phyloP scores from a whole-genome alignment of 37 sponge, comb jelly and placozoan species.

The Eunapius fragilis region DNA sequence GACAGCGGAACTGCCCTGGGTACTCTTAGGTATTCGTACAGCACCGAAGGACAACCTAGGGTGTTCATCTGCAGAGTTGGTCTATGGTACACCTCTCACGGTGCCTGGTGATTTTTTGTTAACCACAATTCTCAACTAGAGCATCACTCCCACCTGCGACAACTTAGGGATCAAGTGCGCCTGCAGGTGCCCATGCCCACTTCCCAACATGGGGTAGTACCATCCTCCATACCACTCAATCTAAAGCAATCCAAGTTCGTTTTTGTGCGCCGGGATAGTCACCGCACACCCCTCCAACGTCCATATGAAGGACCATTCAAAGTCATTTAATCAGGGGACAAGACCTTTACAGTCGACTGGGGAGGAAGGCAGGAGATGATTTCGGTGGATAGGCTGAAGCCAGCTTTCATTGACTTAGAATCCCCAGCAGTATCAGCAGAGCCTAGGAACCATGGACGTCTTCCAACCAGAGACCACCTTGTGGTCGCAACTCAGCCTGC shows the following conservation, averaged over 20 bases:
- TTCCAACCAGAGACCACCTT: background rate
- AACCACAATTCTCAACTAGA: no score
- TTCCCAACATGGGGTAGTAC: constrained; percentile 1
- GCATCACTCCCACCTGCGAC: background rate
- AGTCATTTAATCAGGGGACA: background rate
- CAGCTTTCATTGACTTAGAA: constrained; percentile 8
- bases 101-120: background rate
- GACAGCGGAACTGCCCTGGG: constrained; percentile 34
- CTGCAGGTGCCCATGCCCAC: constrained; percentile 7
- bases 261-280: constrained; percentile 28
- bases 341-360: constrained; percentile 3
- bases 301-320: constrained; percentile 29
- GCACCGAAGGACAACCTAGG: no score
- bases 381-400: constrained; percentile 31
- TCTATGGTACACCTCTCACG: no score
- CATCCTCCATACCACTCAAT: constrained; percentile 5
- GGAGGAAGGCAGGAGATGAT: constrained; percentile 3
- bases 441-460: background rate
- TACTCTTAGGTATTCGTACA: no score
- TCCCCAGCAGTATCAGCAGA: background rate
- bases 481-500: background rate
- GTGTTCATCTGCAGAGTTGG: no score
- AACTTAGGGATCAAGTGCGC: constrained; percentile 2
- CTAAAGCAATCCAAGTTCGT: constrained; percentile 22
- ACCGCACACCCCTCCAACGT: constrained; percentile 24